Evolutionary conservation across 1,140 invertebrate species (phyloP), one percentile per base, ranked within the genome.

Genomic region (Akabosia matsudoensis): DNA sequence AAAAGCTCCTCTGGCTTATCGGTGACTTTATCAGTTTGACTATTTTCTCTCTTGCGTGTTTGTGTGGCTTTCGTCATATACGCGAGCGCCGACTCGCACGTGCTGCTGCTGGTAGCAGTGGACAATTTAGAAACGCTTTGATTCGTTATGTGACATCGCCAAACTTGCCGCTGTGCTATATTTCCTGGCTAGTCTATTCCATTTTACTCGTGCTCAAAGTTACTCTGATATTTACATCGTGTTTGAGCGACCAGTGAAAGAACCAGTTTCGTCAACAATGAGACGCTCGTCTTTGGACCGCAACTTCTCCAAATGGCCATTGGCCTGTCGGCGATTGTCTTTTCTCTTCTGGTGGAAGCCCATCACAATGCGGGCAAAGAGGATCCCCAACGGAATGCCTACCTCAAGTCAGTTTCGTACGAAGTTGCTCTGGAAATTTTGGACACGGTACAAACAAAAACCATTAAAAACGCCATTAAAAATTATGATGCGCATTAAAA

Each of bases 181-280:
- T 87, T 54, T 85, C 87, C 0, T 90, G 88, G 88, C 82, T 88
- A 51, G 82, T 88, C 54, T 89, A 89, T 81, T 83, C 85, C 26
- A 52, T 82, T 2, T 79, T 88, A 16, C 79, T 89, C 22, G 82
- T 86, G 33, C 82, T 84, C 1, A 88, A 88, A 83, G 83, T 89
- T 24, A 82, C 84, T 33, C 82, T 89, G 28, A 86, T 89, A 64
- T 88, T 88, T 79, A 85, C 85, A 74, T 83, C 85, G 51, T 84
- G 84, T 37, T 83, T 87, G 72, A 82, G 84, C 7, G 77, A 79
- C 18, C 3, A 67, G 13, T 13, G 3, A 30, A 31, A 61, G 24
- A 61, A 22, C n/a, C 14, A 61, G 24, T 61, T 7, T 10, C 7
- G 7, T 61, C 13, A 67, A 67, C 28, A 2, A 30, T 28, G 61